A percentile compares a stretch with the other conserved stretches of the same genome.
Conservation (phyloP, 2,888 invertebrate species). For the Axea sp. region DNA sequence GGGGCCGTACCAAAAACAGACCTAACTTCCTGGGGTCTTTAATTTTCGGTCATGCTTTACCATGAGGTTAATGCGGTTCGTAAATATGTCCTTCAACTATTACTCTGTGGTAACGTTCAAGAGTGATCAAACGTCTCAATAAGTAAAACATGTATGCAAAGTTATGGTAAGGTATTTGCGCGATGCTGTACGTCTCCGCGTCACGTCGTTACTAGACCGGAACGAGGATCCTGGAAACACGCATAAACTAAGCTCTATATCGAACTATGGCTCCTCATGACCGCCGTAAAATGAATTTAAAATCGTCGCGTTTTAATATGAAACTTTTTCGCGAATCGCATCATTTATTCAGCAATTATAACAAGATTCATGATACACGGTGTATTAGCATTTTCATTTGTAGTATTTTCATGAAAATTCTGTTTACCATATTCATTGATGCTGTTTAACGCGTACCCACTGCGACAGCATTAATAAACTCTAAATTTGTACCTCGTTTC, state of each 20-base stretch:
- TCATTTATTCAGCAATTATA: slow-evolving; percentile 53
- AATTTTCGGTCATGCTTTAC: slow-evolving; percentile 13
- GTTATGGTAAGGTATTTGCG: slow-evolving; percentile 76
- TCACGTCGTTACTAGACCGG: slow-evolving; percentile 67
- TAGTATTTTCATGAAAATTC: slow-evolving; percentile 39
- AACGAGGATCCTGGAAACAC: slow-evolving; percentile 65
- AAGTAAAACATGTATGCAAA: slow-evolving; percentile 78
- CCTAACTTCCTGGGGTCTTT: no score
- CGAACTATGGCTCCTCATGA: slow-evolving; percentile 56
- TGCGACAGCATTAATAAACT: slow-evolving; percentile 18
- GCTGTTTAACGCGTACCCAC: slow-evolving; percentile 9
- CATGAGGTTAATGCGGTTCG: slow-evolving; percentile 37
- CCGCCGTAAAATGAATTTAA: slow-evolving; percentile 48
- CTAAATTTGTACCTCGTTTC: slow-evolving; percentile 4
- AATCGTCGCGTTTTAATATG: slow-evolving; percentile 41
- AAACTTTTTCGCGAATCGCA: slow-evolving; percentile 38
- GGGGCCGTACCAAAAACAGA: no score
- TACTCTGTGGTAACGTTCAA: slow-evolving; percentile 41
- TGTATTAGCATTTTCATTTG: slow-evolving; percentile 45
- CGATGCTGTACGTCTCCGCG: slow-evolving; percentile 70
- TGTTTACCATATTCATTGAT: slow-evolving; percentile 48
- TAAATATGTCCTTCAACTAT: slow-evolving; percentile 29
- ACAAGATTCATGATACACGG: slow-evolving; percentile 32
- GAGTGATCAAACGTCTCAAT: slow-evolving; percentile 68
- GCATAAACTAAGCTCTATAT: slow-evolving; percentile 52